phyloP scores from a whole-genome alignment of 2,797 vertebrate genomes.

The Crypturellus tataupa region DNA sequence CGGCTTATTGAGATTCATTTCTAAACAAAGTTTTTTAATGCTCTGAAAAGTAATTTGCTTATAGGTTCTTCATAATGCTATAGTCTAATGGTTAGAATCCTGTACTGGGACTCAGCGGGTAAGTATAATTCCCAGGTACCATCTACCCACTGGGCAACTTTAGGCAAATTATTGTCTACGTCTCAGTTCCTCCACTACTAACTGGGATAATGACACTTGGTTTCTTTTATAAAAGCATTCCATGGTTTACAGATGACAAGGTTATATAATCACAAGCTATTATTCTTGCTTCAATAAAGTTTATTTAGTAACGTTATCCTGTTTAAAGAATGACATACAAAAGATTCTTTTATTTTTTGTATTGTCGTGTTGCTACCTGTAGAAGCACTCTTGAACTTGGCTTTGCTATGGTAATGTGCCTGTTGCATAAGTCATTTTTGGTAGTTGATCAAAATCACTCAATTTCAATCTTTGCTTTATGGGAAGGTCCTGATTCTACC shows the following conservation, averaged over 20 bases:
- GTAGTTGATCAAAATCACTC: neutral
- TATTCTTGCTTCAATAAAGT: conserved; percentile 2
- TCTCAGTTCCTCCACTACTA: neutral
- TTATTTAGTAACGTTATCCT: neutral
- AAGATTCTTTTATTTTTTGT: neutral
- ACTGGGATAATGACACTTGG: neutral
- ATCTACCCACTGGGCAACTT: conserved; percentile 14
- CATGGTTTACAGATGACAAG: neutral
- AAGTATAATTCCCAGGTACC: conserved; percentile 44
- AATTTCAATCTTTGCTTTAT: neutral
- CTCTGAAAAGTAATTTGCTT: conserved; percentile 70
- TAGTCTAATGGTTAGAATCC: neutral
- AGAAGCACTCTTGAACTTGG: neutral
- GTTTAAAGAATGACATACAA: conserved; percentile 27
- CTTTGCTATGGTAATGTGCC: neutral
- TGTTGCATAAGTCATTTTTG: neutral
- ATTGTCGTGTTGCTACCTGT: neutral
- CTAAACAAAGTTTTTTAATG: conserved; percentile 46
- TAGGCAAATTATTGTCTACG: conserved; percentile 66
- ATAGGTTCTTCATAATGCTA: neutral
- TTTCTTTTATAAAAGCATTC: neutral
- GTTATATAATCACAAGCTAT: neutral
- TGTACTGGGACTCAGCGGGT: neutral
- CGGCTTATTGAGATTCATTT: neutral
- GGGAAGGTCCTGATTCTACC: neutral